These are phyloP conservation scores for Petrophora chlorosata DNA, from an alignment of 2,888 invertebrate genomes.

Conservation along the genomic window DNA sequence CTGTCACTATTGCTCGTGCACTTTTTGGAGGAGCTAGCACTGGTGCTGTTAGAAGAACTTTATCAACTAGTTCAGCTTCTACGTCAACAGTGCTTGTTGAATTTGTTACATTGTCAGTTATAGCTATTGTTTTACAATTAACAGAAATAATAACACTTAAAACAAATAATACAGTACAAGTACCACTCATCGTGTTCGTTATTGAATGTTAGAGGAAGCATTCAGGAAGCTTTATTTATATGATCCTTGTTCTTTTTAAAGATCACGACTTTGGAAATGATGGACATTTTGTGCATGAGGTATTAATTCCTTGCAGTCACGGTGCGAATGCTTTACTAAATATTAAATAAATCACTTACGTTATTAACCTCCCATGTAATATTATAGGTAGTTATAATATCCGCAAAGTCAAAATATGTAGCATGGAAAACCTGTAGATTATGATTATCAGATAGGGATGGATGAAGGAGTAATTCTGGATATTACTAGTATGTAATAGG, in stretches of 20 bases:
- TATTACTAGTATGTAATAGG: too few relatives aligned
- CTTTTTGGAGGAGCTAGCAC: constrained; percentile 58
- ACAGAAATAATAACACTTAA: constrained; percentile 3
- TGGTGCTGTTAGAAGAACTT: constrained; percentile 40
- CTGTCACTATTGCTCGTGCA: constrained; percentile 47
- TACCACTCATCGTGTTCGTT: constrained; percentile 53
- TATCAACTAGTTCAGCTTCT: not conserved
- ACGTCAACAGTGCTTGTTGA: not conserved
- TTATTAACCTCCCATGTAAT: too few relatives aligned
- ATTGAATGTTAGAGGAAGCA: constrained; percentile 52
- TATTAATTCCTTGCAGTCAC: constrained; percentile 11
- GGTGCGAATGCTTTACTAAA: constrained; percentile 4
- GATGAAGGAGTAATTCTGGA: too few relatives aligned
- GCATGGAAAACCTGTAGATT: too few relatives aligned
- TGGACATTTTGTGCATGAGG: constrained; percentile 8
- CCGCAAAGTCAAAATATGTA: too few relatives aligned
- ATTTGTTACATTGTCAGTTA: too few relatives aligned
- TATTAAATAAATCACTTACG: too few relatives aligned
- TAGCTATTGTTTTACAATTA: constrained; percentile 8
- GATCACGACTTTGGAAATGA: constrained; percentile 55
- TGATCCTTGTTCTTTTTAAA: constrained; percentile 50
- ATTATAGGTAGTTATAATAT: not conserved
- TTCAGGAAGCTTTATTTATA: constrained; percentile 67
- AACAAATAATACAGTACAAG: constrained; percentile 25
- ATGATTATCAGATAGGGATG: too few relatives aligned